Conservation (phyloP, 2,888 invertebrate genomes). For the Meteorus cinctellus region DNA sequence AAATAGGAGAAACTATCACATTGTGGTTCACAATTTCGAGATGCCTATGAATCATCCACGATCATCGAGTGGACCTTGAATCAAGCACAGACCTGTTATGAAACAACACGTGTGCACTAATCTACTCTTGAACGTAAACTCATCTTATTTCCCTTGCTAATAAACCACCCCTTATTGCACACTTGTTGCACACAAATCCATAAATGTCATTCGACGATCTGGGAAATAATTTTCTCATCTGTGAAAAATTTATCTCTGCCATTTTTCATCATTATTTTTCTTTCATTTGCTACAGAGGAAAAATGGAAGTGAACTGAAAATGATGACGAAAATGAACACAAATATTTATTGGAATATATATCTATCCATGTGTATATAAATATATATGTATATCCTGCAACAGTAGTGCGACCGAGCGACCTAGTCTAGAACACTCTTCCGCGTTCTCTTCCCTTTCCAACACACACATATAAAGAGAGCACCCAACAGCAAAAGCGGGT, state of each 20-base stretch:
- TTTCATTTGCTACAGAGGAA: not conserved
- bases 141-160: too few species aligned
- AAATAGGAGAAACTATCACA: too few species aligned
- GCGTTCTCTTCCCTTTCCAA: conserved; percentile 72
- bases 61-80: too few species aligned
- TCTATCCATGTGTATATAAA: not conserved
- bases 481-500: conserved; percentile 1
- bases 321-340: not conserved
- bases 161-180: too few species aligned
- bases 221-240: too few species aligned
- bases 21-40: too few species aligned
- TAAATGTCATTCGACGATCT: too few species aligned
- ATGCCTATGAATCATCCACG: too few species aligned
- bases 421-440: conserved; percentile 72
- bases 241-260: not conserved
- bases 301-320: not conserved
- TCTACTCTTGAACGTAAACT: too few species aligned
- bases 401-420: conserved; percentile 72
- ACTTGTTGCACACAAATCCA: too few species aligned
- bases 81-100: too few species aligned
- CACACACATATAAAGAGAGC: conserved; percentile 40
- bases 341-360: not conserved
- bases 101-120: too few species aligned
- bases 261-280: not conserved
- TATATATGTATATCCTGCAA: conserved; percentile 59